Evolutionary conservation across 2,888 invertebrate species (phyloP), one percentile per base, ranked within the genome.

Genomic region (Buathra laborator): DNA sequence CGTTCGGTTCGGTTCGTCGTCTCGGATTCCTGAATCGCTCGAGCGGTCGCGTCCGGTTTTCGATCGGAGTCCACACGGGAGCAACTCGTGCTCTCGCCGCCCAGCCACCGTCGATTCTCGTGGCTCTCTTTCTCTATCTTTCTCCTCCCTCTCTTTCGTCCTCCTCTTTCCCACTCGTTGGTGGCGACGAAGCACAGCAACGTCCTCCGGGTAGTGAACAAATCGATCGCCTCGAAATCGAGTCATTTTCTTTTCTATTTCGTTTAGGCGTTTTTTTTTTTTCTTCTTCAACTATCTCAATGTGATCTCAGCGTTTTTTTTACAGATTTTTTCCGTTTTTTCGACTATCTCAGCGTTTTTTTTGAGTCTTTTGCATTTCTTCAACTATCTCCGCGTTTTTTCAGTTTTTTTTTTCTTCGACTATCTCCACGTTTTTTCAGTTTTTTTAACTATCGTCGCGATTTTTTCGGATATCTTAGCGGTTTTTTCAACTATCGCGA

Each of bases 11-110:
- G 62, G 51, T 53, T 79, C 74, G 83, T 83, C 75, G 77, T 78
- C 86, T 86, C 81, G 81, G 81, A 86, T 86, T 86, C 86, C 86
- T 84, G 86, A 81, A 84, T 84, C 84, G 83, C 83, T 81, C 76
- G 84, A 78, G 81, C 77, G 70, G 83, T 75, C 81, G 81, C 81
- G 81, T 84, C 86, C 86, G 86, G 86, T 86, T 86, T 86, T 83
- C 83, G 86, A 83, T 81, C 81, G 78, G 56, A 70, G 84, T 81
- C 83, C 81, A 77, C 81, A 77, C 77, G 75, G 75, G 79, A 81
- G 81, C 80, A 46, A 10, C 71, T 71, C 68, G 75, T 66, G 74
- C 67, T 62, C 68, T 46, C 75, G 51, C 74, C 19, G 12, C 19
- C 67, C 32, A 56, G 56, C 44, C 59, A 72, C 24, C 72, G 32